Conservation (phyloP, 2,797 vertebrate genomes). For the Paedocypris micromegethes region DNA sequence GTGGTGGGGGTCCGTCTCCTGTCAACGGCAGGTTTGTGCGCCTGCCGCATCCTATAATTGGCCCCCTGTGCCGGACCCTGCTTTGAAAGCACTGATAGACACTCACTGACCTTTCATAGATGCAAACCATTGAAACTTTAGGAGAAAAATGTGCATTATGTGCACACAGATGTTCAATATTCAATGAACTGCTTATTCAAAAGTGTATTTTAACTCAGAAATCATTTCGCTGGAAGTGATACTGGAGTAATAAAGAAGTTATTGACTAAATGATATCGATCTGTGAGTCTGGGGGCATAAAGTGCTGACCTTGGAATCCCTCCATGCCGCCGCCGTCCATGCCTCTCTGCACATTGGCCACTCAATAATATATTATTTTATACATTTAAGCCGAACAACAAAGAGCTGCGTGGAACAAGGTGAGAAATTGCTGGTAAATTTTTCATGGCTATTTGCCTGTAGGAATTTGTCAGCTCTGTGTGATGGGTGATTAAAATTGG, state of each 20-base stretch:
- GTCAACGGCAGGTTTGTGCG: constrained; percentile 39
- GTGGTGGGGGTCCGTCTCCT: constrained; percentile 26
- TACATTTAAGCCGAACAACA: constrained; percentile 91
- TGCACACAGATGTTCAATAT: constrained; percentile 74
- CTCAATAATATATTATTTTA: constrained; percentile 99
- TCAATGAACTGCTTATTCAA: constrained; percentile 64
- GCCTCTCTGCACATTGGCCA: constrained; percentile 82
- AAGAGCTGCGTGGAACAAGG: constrained; percentile 83
- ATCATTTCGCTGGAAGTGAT: constrained; percentile 94
- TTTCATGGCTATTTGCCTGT: constrained; percentile 70
- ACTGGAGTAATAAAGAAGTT: constrained; percentile 99
- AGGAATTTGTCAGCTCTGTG: constrained; percentile 68
- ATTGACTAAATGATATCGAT: constrained; percentile 99
- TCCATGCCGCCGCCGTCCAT: constrained; percentile 85
- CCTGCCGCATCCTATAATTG: constrained; percentile 47
- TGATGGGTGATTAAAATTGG: constrained; percentile 71
- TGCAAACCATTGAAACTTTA: neutral
- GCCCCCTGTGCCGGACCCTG: constrained; percentile 42
- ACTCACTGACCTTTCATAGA: constrained; percentile 16
- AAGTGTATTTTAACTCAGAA: constrained; percentile 98
- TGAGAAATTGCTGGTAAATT: constrained; percentile 79
- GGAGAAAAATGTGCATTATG: constrained; percentile 14
- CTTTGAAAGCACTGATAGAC: constrained; percentile 35
- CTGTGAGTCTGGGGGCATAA: constrained; percentile 92
- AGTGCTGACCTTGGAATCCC: constrained; percentile 93